Conservation (phyloP, 2,113 vertebrate species). For the Amphiprion percula region DNA sequence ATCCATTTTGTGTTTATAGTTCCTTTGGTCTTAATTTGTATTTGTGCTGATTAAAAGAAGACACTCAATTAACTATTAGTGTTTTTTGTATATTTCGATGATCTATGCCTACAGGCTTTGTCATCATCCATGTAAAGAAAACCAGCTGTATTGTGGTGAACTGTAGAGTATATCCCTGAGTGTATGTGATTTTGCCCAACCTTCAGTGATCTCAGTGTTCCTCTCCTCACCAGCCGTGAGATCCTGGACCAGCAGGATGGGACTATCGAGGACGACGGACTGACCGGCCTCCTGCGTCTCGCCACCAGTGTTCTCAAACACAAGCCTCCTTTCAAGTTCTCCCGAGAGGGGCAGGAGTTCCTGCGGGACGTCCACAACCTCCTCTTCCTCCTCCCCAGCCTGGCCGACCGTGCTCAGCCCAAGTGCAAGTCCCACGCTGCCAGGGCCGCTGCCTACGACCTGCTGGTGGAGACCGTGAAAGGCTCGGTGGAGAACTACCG, state of each 20-base stretch:
- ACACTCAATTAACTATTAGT: too few relatives aligned
- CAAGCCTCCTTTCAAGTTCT: slow-evolving; percentile 98
- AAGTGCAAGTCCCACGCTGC: slow-evolving; percentile 98
- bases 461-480: slow-evolving; percentile 97
- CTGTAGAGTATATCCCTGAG: too few relatives aligned
- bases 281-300: slow-evolving; percentile 94
- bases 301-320: slow-evolving; percentile 98
- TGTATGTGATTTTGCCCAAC: neutral
- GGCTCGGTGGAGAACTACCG: slow-evolving; percentile 98
- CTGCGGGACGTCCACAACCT: slow-evolving; percentile 97
- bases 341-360: slow-evolving; percentile 98
- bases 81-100: too few relatives aligned
- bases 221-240: slow-evolving; percentile 87
- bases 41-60: too few relatives aligned
- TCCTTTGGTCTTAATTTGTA: too few relatives aligned
- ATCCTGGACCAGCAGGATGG: slow-evolving; percentile 98
- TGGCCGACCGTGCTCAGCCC: slow-evolving; percentile 95
- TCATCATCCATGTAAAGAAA: neutral
- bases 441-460: slow-evolving; percentile 95
- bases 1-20: too few relatives aligned
- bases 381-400: slow-evolving; percentile 95
- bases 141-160: too few relatives aligned
- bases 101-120: neutral
- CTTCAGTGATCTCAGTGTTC: neutral
- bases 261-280: slow-evolving; percentile 95